Percentiles rank a stretch among this genome's conserved stretches.
These are phyloP conservation scores for Bolinopsis microptera DNA, from an alignment of 37 sponge, comb jelly and placozoan genomes.

Conservation along the genomic window DNA sequence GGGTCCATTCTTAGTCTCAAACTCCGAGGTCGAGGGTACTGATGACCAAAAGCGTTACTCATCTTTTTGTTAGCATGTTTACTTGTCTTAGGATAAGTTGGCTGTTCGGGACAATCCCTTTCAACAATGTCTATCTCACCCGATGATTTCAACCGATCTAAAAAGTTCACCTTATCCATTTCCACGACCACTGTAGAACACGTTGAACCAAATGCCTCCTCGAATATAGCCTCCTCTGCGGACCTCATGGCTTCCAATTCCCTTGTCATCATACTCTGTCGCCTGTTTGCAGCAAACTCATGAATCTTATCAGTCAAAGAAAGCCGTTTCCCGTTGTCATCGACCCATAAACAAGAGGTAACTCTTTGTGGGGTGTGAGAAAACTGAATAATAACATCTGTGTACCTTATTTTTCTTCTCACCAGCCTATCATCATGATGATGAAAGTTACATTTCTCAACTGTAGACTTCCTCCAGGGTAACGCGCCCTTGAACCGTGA, in stretches of 20 bases:
- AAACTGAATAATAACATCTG: conserved; percentile 10
- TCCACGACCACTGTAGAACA: neutral
- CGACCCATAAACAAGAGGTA: conserved; percentile 20
- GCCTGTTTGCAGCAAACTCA: neutral
- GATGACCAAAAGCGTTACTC: neutral
- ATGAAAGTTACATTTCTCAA: neutral
- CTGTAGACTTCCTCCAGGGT: neutral
- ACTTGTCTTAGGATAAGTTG: neutral
- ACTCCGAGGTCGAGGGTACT: neutral
- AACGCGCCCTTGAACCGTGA: neutral
- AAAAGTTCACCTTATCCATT: neutral
- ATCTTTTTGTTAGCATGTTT: neutral
- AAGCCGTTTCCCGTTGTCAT: neutral
- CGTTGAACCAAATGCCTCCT: neutral
- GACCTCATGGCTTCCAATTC: neutral
- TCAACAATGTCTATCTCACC: neutral
- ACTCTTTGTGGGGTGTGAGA: neutral
- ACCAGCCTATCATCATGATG: neutral
- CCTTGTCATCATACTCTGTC: neutral
- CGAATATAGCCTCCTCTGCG: neutral
- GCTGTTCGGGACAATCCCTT: neutral
- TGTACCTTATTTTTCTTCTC: neutral
- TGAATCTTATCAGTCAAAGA: neutral
- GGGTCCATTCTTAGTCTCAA: neutral
- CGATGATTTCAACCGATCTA: neutral